Evolutionary conservation across 2,113 vertebrate species (phyloP), one percentile per base, ranked within the genome.

Genomic region (Cyphomyrus plagiostoma): DNA sequence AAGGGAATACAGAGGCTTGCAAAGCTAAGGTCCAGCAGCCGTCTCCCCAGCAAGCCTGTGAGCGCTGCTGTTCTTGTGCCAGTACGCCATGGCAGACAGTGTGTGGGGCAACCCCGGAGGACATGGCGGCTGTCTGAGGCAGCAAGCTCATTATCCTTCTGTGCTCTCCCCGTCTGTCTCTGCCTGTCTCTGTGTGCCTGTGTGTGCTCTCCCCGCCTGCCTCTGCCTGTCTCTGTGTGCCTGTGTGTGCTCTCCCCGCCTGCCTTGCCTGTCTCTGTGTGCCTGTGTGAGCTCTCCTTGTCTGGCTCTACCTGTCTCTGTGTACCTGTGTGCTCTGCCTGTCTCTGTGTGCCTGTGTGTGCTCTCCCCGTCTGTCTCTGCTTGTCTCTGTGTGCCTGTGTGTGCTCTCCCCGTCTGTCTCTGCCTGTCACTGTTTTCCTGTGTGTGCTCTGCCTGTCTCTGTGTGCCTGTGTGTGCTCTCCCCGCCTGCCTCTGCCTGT

Each of bases 1-100:
- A 77, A 77, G 30, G 35, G 30, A 77, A 77, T 77, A 39, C 4
- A 6, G 15, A 77, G 30, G 70, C 30, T 39, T 39, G 35, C 70
- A 17, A 17, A 7, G 70, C 35, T 15, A 39, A 39, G 26, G 39
- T 39, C 30, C 10, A 3, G 70, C 94, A 95, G 95, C 93, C 92
- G 94, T 93, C 92, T 86, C 49, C 90, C 84, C 89, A 91, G 93
- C 93, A 92, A 93, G 93, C 93, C 92, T 94, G 93, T 94, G 94
- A 94, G 92, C 92, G 92, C 90, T 35, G 89, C 88, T 5, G 83
- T 90, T 91, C 88, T 92, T 94, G 92, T 74, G 66, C 91, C 84
- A 91, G 94, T 94, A 88, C 92, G 92, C 93, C 93, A 92, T 90
- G 90, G 91, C 39, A 80, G 89, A 86, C 49, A 89, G 89, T 90